Evolutionary conservation across 2,888 invertebrate species (phyloP).

Genomic region (Homarus gammarus): DNA sequence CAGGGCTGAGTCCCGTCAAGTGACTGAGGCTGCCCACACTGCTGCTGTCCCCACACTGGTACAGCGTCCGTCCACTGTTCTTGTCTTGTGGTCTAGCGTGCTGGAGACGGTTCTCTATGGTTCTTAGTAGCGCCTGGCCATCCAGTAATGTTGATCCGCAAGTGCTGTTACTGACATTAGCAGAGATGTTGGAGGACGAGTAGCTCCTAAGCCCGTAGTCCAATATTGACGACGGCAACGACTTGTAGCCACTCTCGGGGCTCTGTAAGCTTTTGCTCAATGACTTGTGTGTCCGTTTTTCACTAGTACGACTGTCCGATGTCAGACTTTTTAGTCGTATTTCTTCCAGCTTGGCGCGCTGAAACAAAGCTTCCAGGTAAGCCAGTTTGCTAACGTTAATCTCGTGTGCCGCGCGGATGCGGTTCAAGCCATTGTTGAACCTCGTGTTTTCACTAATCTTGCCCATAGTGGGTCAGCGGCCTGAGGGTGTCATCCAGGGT

Average conservation of each 20-base stretch:
- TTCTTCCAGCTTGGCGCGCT: slow-evolving; percentile 71
- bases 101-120: slow-evolving; percentile 72
- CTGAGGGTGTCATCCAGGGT: slow-evolving; percentile 66
- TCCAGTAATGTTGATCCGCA: slow-evolving; percentile 58
- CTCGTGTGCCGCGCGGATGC: slow-evolving; percentile 73
- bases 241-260: slow-evolving; percentile 73
- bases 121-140: slow-evolving; percentile 70
- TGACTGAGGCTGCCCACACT: slow-evolving; percentile 68
- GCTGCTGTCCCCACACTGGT: slow-evolving; percentile 71
- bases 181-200: slow-evolving; percentile 48
- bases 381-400: slow-evolving; percentile 73
- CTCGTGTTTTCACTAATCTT: slow-evolving; percentile 46
- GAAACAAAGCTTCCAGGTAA: slow-evolving; percentile 73
- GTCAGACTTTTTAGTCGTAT: slow-evolving; percentile 13
- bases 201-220: slow-evolving; percentile 51
- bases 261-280: no score
- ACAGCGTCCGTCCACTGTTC: slow-evolving; percentile 58
- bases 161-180: slow-evolving; percentile 33
- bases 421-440: slow-evolving; percentile 56
- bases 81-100: slow-evolving; percentile 67
- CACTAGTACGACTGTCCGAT: neutral
- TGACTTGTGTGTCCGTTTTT: slow-evolving; percentile 17
- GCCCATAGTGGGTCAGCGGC: slow-evolving; percentile 60
- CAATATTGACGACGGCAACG: slow-evolving; percentile 56
- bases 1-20: slow-evolving; percentile 32